Evolutionary conservation across 2,888 invertebrate species (phyloP).

Genomic region (Eustalomyia histrio): DNA sequence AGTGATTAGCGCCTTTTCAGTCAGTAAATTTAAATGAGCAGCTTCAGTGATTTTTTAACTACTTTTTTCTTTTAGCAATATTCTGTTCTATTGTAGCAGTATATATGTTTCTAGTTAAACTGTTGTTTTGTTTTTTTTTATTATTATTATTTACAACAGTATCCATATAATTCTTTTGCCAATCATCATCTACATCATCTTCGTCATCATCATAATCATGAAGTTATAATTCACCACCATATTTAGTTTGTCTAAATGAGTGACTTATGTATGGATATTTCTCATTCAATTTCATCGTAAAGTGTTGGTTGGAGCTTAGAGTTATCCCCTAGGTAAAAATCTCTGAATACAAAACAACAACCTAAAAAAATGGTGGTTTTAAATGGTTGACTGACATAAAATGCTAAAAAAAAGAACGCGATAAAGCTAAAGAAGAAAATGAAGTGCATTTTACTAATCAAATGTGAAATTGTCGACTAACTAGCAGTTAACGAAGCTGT

Average conservation of each 20-base stretch:
- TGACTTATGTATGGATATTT: slow-evolving; percentile 38
- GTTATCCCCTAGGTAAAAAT: slow-evolving; percentile 28
- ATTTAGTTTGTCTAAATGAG: slow-evolving; percentile 50
- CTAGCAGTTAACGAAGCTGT: slow-evolving; percentile 64
- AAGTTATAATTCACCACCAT: slow-evolving; percentile 55
- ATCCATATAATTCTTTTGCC: slow-evolving; percentile 10
- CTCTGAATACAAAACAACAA: slow-evolving; percentile 14
- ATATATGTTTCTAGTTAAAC: neutral
- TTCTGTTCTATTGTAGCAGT: neutral
- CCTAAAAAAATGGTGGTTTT: slow-evolving; percentile 27
- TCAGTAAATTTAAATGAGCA: slow-evolving; percentile 25
- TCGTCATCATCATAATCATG: slow-evolving; percentile 8
- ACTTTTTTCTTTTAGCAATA: slow-evolving; percentile 11
- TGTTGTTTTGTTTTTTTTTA: slow-evolving; percentile 1
- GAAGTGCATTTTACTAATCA: slow-evolving; percentile 61
- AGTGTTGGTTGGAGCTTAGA: slow-evolving; percentile 25
- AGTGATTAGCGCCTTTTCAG: slow-evolving; percentile 69
- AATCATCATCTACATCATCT: slow-evolving; percentile 27
- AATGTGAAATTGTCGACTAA: slow-evolving; percentile 66
- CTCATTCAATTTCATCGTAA: slow-evolving; percentile 29
- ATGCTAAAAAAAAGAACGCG: slow-evolving; percentile 42
- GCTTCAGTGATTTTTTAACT: slow-evolving; percentile 16
- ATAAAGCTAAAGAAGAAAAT: slow-evolving; percentile 46
- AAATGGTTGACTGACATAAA: slow-evolving; percentile 51
- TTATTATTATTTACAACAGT: neutral